Percentiles rank a stretch among this genome's conserved stretches.
Evolutionary conservation across 2,888 invertebrate genomes (phyloP).

Genomic region (Cryptosula pallasiana): DNA sequence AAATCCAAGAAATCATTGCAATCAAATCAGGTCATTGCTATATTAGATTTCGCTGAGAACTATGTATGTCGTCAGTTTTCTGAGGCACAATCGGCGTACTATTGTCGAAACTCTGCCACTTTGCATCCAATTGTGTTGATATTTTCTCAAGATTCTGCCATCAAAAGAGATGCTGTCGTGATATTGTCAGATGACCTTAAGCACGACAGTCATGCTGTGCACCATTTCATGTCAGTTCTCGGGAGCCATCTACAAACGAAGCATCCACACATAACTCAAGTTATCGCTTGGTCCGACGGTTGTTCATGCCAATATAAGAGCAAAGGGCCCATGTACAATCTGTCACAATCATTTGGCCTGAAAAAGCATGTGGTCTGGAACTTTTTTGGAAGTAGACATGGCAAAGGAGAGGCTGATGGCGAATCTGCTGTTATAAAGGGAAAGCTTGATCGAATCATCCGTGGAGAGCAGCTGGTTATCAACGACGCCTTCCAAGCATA

Average conservation of each 20-base stretch:
- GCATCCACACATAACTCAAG: neutral
- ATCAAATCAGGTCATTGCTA: no score
- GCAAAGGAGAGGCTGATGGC: neutral
- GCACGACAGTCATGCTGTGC: neutral
- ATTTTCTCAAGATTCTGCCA: neutral
- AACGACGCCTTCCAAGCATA: no score
- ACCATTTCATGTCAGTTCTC: no score
- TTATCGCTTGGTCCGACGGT: neutral
- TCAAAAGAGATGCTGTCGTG: neutral
- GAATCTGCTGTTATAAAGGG: neutral
- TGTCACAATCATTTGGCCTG: neutral
- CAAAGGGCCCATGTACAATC: no score
- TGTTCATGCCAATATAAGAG: no score
- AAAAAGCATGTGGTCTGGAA: neutral
- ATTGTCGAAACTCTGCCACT: neutral
- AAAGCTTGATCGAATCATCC: neutral
- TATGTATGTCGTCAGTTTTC: neutral
- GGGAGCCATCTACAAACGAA: neutral
- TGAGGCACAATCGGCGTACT: neutral
- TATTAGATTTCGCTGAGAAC: no score
- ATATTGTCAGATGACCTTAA: neutral
- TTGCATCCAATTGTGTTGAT: neutral
- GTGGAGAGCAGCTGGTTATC: neutral
- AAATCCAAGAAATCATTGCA: no score
- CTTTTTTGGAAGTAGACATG: neutral